Evolutionary conservation across 2,113 vertebrate species (phyloP).

Genomic region (Strix uralensis): DNA sequence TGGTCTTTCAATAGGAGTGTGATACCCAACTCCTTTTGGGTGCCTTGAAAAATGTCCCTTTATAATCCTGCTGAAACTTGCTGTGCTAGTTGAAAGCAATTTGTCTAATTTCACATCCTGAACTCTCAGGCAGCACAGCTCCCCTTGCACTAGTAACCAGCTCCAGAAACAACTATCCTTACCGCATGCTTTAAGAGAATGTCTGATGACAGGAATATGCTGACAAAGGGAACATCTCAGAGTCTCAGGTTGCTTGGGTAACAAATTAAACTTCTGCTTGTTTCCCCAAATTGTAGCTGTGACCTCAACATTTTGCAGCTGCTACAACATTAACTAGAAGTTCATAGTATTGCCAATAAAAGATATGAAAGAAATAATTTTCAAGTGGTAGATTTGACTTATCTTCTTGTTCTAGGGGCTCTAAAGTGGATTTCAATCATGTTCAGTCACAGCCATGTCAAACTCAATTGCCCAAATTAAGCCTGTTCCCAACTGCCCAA

Average conservation of each 20-base stretch:
- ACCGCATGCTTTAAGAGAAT: background rate
- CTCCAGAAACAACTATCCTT: background rate
- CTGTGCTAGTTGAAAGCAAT: background rate
- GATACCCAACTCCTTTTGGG: background rate
- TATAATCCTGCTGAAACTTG: background rate
- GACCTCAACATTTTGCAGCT: constrained; percentile 17
- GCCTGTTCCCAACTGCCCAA: background rate
- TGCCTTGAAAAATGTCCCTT: background rate
- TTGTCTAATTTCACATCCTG: background rate
- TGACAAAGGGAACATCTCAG: background rate
- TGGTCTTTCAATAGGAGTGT: background rate
- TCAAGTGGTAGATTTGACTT: constrained; percentile 18
- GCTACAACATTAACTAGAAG: background rate
- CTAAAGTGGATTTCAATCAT: background rate
- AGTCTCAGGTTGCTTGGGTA: background rate
- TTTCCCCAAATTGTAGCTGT: background rate
- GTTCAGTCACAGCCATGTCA: background rate
- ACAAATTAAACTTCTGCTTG: background rate
- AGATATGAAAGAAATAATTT: background rate
- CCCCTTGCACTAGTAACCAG: background rate
- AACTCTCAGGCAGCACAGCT: background rate
- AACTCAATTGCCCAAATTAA: background rate
- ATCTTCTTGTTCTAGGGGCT: background rate
- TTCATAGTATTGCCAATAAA: background rate
- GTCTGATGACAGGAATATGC: background rate